phyloP scores from a whole-genome alignment of 2,113 vertebrate species.

The Microtus richardsoni region DNA sequence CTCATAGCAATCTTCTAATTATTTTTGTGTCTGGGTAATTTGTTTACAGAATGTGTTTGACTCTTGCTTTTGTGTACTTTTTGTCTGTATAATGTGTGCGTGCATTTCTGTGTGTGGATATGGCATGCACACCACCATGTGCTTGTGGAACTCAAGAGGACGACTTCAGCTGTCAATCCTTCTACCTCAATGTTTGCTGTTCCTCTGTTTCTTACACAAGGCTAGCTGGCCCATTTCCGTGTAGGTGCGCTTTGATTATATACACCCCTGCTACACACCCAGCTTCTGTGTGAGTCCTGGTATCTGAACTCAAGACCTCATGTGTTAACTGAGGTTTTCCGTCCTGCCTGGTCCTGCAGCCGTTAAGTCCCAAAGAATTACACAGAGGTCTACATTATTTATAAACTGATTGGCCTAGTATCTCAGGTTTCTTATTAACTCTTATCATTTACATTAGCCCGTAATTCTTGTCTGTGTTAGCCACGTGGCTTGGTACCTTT shows the following conservation, averaged over 20 bases:
- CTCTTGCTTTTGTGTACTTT: neutral
- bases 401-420: no score
- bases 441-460: no score
- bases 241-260: neutral
- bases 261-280: neutral
- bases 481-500: no score
- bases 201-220: neutral
- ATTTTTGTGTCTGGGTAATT: slow-evolving; percentile 48
- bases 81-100: neutral
- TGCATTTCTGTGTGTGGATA: neutral
- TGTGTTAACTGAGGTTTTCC: no score
- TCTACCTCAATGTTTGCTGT: neutral
- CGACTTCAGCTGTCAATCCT: neutral
- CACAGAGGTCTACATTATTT: no score
- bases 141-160: neutral
- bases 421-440: no score
- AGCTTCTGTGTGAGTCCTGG: neutral
- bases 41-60: neutral
- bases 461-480: no score
- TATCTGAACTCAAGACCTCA: neutral
- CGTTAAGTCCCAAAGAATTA: no score
- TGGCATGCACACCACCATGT: neutral
- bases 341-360: no score
- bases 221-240: neutral
- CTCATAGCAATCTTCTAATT: neutral